Percentiles rank a stretch among this genome's conserved stretches.
Evolutionary conservation across 2,113 vertebrate species (phyloP).

Genomic region (Trachemys scripta): DNA sequence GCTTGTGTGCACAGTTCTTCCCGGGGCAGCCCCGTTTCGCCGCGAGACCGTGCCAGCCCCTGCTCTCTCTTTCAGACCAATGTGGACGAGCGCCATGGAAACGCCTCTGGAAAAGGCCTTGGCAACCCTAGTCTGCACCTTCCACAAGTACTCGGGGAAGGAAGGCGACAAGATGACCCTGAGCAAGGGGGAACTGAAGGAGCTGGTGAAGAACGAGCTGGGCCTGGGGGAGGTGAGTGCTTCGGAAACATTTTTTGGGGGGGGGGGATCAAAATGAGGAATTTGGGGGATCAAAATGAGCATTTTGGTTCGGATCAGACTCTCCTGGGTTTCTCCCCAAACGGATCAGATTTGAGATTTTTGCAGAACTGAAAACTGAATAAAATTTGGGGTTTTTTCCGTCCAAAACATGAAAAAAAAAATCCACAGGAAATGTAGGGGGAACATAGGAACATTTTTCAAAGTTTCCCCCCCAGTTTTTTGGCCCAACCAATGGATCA

Average conservation of each 20-base stretch:
- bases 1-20: too few species aligned
- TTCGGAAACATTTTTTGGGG: neutral
- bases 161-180: slow-evolving; percentile 89
- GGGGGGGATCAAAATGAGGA: neutral
- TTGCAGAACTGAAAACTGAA: neutral
- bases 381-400: neutral
- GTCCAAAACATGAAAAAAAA: neutral
- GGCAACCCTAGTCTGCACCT: slow-evolving; percentile 88
- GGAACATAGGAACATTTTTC: neutral
- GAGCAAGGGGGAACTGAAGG: slow-evolving; percentile 86
- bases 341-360: too few species aligned
- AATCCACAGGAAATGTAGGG: neutral
- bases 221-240: slow-evolving; percentile 77
- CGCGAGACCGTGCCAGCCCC: neutral
- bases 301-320: too few species aligned
- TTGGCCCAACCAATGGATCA: neutral
- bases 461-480: neutral
- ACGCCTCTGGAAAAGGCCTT: slow-evolving; percentile 77
- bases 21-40: too few species aligned
- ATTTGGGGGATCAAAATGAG: too few species aligned
- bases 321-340: too few species aligned
- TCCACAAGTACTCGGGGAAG: slow-evolving; percentile 89
- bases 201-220: slow-evolving; percentile 81
- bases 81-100: slow-evolving; percentile 17
- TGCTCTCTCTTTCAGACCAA: neutral